Conservation (phyloP, 53 echinoderm and acorn worm species). For the Stichopus horrens region DNA sequence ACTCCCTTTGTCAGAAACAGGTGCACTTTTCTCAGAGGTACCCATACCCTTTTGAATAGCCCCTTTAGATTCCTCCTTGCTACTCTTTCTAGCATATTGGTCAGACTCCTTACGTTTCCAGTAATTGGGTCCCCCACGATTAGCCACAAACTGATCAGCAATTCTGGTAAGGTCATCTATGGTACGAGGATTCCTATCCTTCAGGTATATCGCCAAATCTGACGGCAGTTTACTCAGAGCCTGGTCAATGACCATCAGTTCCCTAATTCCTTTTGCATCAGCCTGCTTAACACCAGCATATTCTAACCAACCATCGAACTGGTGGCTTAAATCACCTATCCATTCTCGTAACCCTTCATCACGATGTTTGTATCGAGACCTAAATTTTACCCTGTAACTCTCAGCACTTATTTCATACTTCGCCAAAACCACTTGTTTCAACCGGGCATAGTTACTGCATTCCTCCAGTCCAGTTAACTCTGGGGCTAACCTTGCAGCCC, state of each 20-base stretch:
- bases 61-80: no score
- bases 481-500: conserved; percentile 38
- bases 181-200: not conserved
- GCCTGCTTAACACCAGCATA: not conserved
- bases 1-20: not conserved
- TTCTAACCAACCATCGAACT: conserved; percentile 21
- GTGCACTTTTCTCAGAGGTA: not conserved
- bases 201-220: not conserved
- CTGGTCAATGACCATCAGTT: conserved; percentile 43
- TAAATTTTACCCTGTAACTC: conserved; percentile 22
- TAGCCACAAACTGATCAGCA: conserved; percentile 21
- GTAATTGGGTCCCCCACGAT: not conserved
- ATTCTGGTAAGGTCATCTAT: not conserved
- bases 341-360: conserved; percentile 20
- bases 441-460: not conserved
- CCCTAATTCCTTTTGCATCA: conserved; percentile 35
- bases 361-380: not conserved
- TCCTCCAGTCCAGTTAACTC: not conserved
- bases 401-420: conserved; percentile 36
- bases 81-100: not conserved
- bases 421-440: conserved; percentile 12
- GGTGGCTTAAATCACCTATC: not conserved
- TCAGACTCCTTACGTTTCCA: not conserved
- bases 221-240: not conserved
- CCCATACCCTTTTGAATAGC: not conserved